Conservation (phyloP, 2,113 vertebrate species). For the Gopherus evgoodei region DNA sequence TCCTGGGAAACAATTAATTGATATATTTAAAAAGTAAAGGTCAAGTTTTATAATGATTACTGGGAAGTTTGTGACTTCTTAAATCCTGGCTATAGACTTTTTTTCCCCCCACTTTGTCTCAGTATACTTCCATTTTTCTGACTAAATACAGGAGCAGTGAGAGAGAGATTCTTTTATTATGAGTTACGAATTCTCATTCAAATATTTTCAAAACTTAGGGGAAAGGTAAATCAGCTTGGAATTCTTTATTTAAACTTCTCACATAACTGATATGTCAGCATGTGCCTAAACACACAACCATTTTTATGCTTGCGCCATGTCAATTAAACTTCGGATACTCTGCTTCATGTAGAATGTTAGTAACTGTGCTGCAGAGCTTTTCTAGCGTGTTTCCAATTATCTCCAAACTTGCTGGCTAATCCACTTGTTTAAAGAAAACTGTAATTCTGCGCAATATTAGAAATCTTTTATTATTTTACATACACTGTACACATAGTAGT, state of each 20-base stretch:
- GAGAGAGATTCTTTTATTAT: not conserved
- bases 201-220: not conserved
- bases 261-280: not conserved
- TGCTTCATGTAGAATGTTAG: slow-evolving; percentile 17
- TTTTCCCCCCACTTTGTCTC: not conserved
- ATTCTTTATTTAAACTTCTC: fast-evolving
- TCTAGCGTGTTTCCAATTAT: slow-evolving; percentile 26
- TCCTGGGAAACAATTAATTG: not conserved
- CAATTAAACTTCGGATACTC: slow-evolving; percentile 19
- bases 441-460: slow-evolving; percentile 10
- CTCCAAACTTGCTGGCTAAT: slow-evolving; percentile 19
- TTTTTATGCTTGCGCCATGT: not conserved
- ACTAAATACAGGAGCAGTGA: not conserved
- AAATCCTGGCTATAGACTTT: not conserved
- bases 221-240: not conserved
- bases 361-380: slow-evolving; percentile 10
- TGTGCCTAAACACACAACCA: not conserved
- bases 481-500: not conserved
- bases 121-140: not conserved
- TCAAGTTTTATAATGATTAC: not conserved
- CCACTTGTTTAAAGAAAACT: slow-evolving; percentile 21
- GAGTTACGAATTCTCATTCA: not conserved
- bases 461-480: not conserved
- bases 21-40: not conserved
- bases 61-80: not conserved